phyloP scores from a whole-genome alignment of 2,888 invertebrate genomes.

The Cenopis cana region DNA sequence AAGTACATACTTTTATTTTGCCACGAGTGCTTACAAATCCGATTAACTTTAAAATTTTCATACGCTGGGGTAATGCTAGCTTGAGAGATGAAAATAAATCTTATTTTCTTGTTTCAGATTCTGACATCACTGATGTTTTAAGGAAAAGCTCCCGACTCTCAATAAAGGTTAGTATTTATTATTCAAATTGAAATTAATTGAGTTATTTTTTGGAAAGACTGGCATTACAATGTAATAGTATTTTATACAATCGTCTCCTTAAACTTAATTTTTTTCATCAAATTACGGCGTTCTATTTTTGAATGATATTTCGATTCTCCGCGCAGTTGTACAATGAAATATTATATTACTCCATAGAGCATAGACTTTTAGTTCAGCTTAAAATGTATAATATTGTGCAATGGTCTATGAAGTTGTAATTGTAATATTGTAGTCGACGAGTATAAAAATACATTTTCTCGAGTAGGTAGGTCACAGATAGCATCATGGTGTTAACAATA shows the following conservation, averaged over 20 bases:
- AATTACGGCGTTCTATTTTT: no score
- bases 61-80: not conserved
- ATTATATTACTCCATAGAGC: no score
- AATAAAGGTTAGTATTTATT: constrained; percentile 31
- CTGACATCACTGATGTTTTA: constrained; percentile 29
- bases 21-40: not conserved
- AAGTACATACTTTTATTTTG: not conserved
- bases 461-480: not conserved
- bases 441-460: no score
- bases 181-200: not conserved
- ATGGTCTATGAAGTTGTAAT: no score
- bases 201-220: not conserved
- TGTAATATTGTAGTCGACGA: no score
- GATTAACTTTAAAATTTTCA: not conserved
- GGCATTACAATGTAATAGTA: no score
- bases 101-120: constrained; percentile 30
- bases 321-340: no score
- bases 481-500: not conserved
- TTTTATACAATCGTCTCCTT: no score
- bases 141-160: constrained; percentile 11
- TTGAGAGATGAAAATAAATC: not conserved
- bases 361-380: no score
- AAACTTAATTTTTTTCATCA: no score
- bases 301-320: no score
- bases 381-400: no score